Evolutionary conservation across 2,888 invertebrate genomes (phyloP).

Genomic region (Megaustenia siamemsis): DNA sequence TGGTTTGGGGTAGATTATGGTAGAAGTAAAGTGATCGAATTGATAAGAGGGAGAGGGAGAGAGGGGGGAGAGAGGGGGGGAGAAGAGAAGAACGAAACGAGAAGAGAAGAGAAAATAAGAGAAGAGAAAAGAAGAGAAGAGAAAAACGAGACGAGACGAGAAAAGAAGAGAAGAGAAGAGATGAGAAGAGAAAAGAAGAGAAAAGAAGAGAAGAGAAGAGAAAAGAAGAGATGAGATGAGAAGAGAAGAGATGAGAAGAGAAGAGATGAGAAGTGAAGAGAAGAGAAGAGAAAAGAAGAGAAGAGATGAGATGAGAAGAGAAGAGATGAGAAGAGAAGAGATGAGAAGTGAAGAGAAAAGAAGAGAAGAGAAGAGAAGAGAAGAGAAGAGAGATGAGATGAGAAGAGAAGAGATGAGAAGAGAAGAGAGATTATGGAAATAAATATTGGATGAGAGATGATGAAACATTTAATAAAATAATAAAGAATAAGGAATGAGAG

Average conservation of each 20-base stretch:
- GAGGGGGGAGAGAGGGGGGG: neutral
- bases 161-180: too few relatives aligned
- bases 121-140: too few relatives aligned
- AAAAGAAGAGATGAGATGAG: neutral
- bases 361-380: neutral
- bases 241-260: neutral
- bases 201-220: neutral
- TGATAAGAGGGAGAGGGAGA: neutral
- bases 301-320: neutral
- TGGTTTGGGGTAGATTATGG: neutral
- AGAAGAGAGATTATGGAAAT: neutral
- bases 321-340: slow-evolving; percentile 13
- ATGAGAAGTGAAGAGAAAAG: neutral
- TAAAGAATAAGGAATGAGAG: too few relatives aligned
- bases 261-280: neutral
- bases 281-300: neutral
- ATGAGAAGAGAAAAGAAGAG: slow-evolving; percentile 5
- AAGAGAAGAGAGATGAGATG: neutral
- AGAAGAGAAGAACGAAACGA: neutral
- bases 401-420: neutral
- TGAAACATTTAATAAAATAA: too few relatives aligned
- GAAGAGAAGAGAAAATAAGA: neutral
- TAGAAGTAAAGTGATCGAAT: neutral
- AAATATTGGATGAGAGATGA: too few relatives aligned
- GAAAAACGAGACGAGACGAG: too few relatives aligned